phyloP scores from a whole-genome alignment of 2,797 vertebrate genomes.

The Coilia nasus region DNA sequence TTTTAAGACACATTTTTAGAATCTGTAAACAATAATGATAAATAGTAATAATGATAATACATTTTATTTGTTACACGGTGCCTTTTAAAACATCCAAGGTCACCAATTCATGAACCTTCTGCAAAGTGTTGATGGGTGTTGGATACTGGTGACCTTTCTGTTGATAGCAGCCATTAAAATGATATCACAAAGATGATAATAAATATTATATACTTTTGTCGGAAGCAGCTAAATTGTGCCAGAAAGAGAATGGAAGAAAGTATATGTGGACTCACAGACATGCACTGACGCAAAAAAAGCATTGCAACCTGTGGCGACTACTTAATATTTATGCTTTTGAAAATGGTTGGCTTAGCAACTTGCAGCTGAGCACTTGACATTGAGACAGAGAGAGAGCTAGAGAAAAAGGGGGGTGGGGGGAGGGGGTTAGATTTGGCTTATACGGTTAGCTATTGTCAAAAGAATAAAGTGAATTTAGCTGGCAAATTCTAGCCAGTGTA shows the following conservation, averaged over 20 bases:
- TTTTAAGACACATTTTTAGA: too few relatives aligned
- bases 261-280: neutral
- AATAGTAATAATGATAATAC: too few relatives aligned
- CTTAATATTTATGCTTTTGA: slow-evolving; percentile 31
- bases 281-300: slow-evolving; percentile 16
- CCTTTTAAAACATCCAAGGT: too few relatives aligned
- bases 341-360: slow-evolving; percentile 49
- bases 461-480: slow-evolving; percentile 36
- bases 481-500: slow-evolving; percentile 47
- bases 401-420: neutral
- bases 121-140: neutral
- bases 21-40: too few relatives aligned
- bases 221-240: neutral
- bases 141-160: neutral
- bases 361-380: slow-evolving; percentile 43
- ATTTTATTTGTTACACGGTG: too few relatives aligned
- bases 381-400: neutral
- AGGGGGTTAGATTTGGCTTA: neutral
- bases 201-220: slow-evolving; percentile 39
- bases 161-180: neutral
- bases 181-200: neutral
- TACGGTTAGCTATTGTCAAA: neutral
- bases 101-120: neutral
- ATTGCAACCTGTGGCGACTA: slow-evolving; percentile 34
- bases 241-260: slow-evolving; percentile 31